Evolutionary conservation across 2,113 vertebrate species (phyloP).

Genomic region (Caranx ignobilis): DNA sequence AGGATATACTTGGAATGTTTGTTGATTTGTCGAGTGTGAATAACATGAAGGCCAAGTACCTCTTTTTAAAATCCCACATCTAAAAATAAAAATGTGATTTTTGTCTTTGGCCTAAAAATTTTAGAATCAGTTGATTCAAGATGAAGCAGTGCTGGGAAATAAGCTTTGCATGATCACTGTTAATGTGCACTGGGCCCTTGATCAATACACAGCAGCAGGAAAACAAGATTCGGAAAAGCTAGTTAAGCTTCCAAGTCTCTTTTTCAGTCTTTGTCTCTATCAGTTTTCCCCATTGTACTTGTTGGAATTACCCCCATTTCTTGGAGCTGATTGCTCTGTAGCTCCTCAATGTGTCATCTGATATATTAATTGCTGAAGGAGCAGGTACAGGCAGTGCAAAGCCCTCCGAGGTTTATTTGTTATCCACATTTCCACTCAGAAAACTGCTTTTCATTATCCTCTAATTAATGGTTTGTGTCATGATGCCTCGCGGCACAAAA

Average conservation of each 20-base stretch:
- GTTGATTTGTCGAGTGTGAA: slow-evolving; percentile 32
- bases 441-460: background rate
- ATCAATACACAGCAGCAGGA: background rate
- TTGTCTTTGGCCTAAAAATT: background rate
- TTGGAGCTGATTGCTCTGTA: slow-evolving; percentile 14
- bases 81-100: background rate
- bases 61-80: background rate
- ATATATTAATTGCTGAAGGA: slow-evolving; percentile 22
- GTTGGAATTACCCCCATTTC: background rate
- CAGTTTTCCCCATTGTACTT: background rate
- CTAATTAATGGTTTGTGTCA: background rate
- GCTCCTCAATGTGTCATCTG: background rate
- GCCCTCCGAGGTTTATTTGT: slow-evolving; percentile 2
- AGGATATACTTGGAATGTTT: slow-evolving; percentile 32
- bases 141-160: background rate
- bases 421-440: slow-evolving; percentile 12
- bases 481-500: background rate
- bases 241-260: background rate
- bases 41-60: background rate
- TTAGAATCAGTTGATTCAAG: background rate
- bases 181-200: background rate
- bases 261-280: background rate
- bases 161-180: background rate
- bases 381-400: background rate
- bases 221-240: background rate